phyloP scores from a whole-genome alignment of 2,797 vertebrate genomes.

The Gambelia wislizenii region DNA sequence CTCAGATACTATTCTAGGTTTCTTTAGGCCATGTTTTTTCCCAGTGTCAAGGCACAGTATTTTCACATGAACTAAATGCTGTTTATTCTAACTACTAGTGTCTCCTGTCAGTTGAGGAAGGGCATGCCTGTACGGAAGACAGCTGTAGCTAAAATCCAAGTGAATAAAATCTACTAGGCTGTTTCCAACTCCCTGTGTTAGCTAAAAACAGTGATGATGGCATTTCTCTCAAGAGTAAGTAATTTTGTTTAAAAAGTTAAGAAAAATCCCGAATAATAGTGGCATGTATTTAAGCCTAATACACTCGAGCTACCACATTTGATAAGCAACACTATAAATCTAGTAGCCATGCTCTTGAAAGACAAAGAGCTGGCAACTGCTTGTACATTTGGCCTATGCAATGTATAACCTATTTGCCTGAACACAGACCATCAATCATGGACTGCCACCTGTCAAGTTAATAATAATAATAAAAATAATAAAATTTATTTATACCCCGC shows the following conservation, averaged over 20 bases:
- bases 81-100: not conserved
- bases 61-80: not conserved
- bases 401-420: not conserved
- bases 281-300: not conserved
- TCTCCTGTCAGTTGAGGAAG: not conserved
- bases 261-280: not conserved
- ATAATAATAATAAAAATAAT: no score
- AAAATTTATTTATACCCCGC: no score
- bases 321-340: not conserved
- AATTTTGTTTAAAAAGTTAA: no score
- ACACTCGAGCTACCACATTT: not conserved
- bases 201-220: constrained; percentile 20
- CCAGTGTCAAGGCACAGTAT: not conserved
- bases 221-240: not conserved
- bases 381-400: not conserved
- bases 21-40: not conserved
- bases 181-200: not conserved
- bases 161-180: not conserved
- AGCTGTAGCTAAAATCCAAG: not conserved
- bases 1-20: not conserved
- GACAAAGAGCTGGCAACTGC: not conserved
- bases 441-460: no score
- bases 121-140: not conserved
- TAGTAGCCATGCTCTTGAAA: not conserved
- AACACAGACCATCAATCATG: no score